Conservation (phyloP, 1,140 invertebrate species). For the Bombus pyrosoma region DNA sequence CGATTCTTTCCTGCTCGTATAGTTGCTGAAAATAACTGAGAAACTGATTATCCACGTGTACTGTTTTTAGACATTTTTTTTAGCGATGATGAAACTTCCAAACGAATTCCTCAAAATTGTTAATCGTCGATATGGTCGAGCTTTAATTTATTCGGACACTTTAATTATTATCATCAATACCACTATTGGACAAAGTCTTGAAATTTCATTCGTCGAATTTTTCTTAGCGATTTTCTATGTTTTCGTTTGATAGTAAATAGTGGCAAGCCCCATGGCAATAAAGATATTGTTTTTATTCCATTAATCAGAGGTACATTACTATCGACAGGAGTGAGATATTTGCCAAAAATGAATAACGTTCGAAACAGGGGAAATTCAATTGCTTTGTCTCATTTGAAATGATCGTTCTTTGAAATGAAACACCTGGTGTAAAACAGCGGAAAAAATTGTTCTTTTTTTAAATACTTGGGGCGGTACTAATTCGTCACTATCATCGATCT, state of each 20-base stretch:
- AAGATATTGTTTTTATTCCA: neutral
- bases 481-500: conserved; percentile 55
- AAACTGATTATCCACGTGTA: neutral
- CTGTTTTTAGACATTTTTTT: conserved; percentile 7
- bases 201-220: neutral
- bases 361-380: neutral
- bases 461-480: conserved; percentile 32
- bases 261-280: fast-evolving
- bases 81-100: neutral
- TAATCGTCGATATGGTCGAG: neutral
- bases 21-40: conserved; percentile 22
- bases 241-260: neutral
- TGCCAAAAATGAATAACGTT: neutral
- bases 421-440: too few species aligned
- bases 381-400: neutral
- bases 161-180: neutral
- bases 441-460: neutral
- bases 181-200: neutral
- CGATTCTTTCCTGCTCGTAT: conserved; percentile 8
- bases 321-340: neutral
- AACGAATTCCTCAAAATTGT: too few species aligned
- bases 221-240: neutral
- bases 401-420: neutral
- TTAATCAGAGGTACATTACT: neutral
- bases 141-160: too few species aligned